Evolutionary conservation across 2,888 invertebrate species (phyloP).

Genomic region (Meteorus cinctellus): DNA sequence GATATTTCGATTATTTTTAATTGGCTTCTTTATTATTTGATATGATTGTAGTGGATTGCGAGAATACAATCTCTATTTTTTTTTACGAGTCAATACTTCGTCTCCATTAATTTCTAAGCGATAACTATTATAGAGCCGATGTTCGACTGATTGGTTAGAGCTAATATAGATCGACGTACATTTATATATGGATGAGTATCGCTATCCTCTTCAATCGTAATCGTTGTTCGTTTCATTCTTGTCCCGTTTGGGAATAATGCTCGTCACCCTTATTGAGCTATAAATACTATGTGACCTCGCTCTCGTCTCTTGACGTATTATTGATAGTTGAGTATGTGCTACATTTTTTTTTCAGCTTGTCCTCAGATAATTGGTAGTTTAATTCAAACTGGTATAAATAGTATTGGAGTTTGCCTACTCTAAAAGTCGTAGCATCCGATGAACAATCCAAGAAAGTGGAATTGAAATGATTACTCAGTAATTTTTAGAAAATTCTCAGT

Average conservation of each 20-base stretch:
- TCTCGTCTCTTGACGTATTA: neutral
- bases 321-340: neutral
- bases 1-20: neutral
- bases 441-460: neutral
- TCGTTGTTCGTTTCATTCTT: conserved; percentile 9
- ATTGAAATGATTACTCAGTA: neutral
- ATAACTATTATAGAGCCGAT: neutral
- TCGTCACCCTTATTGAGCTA: conserved; percentile 35
- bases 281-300: conserved; percentile 41
- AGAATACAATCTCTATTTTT: neutral
- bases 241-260: conserved; percentile 20
- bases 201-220: neutral
- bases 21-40: neutral
- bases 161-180: neutral
- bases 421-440: neutral
- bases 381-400: neutral
- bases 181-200: neutral
- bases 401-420: neutral
- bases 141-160: neutral
- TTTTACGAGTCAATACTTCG: neutral
- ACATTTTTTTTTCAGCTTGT: neutral
- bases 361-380: neutral
- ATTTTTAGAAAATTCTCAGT: neutral
- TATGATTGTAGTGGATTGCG: neutral
- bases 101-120: neutral